Base-by-base conservation (phyloP, 2,797 vertebrate species). In the Anniella stebbinsi region DNA sequence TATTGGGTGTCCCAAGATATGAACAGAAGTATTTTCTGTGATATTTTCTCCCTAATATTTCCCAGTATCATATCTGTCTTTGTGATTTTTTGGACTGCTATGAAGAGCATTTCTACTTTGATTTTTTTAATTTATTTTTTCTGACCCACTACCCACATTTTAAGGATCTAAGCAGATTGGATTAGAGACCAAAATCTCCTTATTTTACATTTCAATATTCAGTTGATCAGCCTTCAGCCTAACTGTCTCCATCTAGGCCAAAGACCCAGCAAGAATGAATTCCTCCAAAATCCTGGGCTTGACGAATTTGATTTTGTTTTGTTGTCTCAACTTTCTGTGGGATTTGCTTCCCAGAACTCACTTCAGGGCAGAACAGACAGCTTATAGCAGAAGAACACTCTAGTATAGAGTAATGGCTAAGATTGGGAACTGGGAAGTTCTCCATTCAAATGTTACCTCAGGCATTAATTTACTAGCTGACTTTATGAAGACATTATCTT, bases 261-360 rank as follows among this genome's bases (percentile, higher is more conserved):
- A 73, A 66, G 28, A 67, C 45, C n/a, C 17, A 41, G 69, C 28
- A 82, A 66, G 30, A 80, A 75, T 41, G 3, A 76, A 87, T 51
- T 66, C 28, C 45, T 90, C n/a, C 45, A 76, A 72, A 87, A 87
- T 30, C 21, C 83, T 41, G 33, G 18, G 38, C 17, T 28, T 45
- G 57, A 81, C 5, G 15, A 75, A 38, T 63, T 66, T 75, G 54
- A 87, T 76, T 87, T 80, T 48, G 28, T 75, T 86, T 86, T 80
- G 69, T 67, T 82, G 81, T 82, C 78, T 76, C n/a, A 66, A 30
- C 87, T 81, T 90, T 45, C 33, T 81, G n/a, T 45, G 70, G 84
- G 84, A 81, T 81, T 90, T 41, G 41, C 70, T 82, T 82, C 57
- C 60, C 38, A 51, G 70, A 33, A 72, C 60, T 38, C 23, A 80